Evolutionary conservation across 2,888 invertebrate genomes (phyloP), one percentile per base, ranked within the genome.

Genomic region (Serrognathus titanus): DNA sequence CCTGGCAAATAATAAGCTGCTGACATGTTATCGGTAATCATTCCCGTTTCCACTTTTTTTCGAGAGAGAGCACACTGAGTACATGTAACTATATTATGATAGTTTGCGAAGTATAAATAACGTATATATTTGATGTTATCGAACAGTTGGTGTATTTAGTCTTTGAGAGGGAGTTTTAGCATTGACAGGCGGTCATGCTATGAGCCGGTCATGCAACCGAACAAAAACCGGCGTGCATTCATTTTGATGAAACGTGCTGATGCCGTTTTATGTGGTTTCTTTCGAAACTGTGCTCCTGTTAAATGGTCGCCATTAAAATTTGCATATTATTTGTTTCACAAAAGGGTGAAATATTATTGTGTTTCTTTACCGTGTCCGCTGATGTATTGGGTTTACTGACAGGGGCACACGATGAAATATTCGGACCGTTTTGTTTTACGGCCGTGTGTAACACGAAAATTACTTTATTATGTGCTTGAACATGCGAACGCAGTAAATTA

Each of bases 21-120:
- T 43, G 43, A 43, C 43, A 43, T 20, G 43, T 43, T 43, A 43
- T 43, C 43, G 13, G n/a, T 43, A 43, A 43, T 43, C 43, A 43
- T 43, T 43, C 20, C 12, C 20, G 16, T 20, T 13, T 13, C 43
- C 16, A 20, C 10, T 43, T 43, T 43, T 43, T 43, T 43, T 43
- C 43, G 6, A 43, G n/a, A 16, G 10, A 13, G 43, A 43, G 16
- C 43, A 43, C 43, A 20, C 16, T 20, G 10, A 43, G 3, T 16
- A 16, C 43, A 9, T 16, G 41, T 43, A 31, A 31, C 6, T 31
- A 31, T 6, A 31, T 43, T 43, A 43, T 43, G 8, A 43, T 43
- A 16, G 9, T 16, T n/a, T 10, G 43, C 43, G 10, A 20, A 20
- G 43, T 43, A 43, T 43, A 43, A 43, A 43, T 43, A 43, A 16